phyloP scores from a whole-genome alignment of 2,113 vertebrate species.

The Ochotona princeps region DNA sequence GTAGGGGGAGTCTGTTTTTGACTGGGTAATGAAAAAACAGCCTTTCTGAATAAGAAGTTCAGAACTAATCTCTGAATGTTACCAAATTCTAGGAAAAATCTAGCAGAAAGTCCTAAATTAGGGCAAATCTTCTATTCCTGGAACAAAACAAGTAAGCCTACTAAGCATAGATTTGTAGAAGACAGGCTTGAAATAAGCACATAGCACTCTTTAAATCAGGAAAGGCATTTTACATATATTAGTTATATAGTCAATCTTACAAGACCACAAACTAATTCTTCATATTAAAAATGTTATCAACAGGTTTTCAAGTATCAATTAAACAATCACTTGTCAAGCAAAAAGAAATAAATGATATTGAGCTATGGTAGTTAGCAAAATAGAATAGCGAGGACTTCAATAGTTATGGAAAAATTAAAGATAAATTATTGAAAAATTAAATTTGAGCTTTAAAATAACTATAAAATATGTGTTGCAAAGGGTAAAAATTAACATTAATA shows the following conservation, averaged over 20 bases:
- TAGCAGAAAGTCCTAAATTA: neutral
- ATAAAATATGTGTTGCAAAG: too few species aligned
- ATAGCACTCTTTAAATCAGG: neutral
- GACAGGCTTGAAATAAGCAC: neutral
- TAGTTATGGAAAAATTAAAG: too few species aligned
- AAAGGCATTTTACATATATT: neutral
- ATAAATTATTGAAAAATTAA: too few species aligned
- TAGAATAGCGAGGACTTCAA: too few species aligned
- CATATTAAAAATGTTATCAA: neutral
- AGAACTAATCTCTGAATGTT: neutral
- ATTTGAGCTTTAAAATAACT: too few species aligned
- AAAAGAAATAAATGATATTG: too few species aligned
- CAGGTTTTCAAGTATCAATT: neutral
- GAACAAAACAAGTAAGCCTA: neutral
- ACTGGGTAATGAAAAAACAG: neutral
- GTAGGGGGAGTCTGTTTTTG: neutral
- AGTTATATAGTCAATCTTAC: neutral
- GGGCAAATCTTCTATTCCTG: neutral
- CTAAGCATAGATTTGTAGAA: neutral
- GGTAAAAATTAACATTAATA: neutral
- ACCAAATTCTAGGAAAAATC: neutral
- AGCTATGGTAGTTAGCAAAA: too few species aligned
- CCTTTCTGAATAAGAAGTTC: neutral
- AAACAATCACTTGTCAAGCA: too few species aligned
- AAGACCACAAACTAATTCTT: too few species aligned